Evolutionary conservation across 2,797 vertebrate species (phyloP), one percentile per base, ranked within the genome.

Genomic region (Mormyrops attenuatus): DNA sequence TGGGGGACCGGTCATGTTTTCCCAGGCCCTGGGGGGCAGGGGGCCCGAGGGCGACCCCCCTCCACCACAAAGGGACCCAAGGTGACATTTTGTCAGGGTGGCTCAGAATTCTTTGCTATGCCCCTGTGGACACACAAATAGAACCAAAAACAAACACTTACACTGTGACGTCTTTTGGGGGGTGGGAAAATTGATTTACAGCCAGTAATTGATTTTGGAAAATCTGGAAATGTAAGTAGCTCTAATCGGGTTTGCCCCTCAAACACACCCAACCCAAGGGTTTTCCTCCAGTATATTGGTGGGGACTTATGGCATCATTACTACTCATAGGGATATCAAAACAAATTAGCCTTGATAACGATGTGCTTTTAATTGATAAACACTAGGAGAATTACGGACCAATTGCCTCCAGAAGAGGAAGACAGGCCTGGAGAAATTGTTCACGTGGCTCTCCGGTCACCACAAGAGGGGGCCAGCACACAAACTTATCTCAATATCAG

Each of bases 81-180:
- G 66, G 66, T 73, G 66, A 73, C 66, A 73, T 73, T 73, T 73
- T 38, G 30, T 38, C 66, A 73, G 30, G 30, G 66, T 34, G 30
- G 30, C 66, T 38, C 30, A 73, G 30, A 73, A 73, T 38, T 38
- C 66, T 3, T 69, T 69, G 63, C 63, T 69, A 34, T 26, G 63
- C 63, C 66, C 30, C 66, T 73, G 30, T 82, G 77, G 77, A 82
- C 34, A 82, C 38, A 44, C 2, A 82, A 82, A 47, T n/a, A 47
- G 77, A 82, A 44, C 77, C 38, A 82, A 82, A 82, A 82, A 82
- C 41, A 82, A 82, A 82, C 77, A 82, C 34, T 82, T 82, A 8
- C 5, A 44, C 77, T 22, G 38, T 47, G 73, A 80, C 17, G 15
- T 82, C 17, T 41, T 44, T 47, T 11, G 77, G 41, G 77, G 73